Conservation (phyloP, 1,140 invertebrate genomes). For the Heliothis virescens region DNA sequence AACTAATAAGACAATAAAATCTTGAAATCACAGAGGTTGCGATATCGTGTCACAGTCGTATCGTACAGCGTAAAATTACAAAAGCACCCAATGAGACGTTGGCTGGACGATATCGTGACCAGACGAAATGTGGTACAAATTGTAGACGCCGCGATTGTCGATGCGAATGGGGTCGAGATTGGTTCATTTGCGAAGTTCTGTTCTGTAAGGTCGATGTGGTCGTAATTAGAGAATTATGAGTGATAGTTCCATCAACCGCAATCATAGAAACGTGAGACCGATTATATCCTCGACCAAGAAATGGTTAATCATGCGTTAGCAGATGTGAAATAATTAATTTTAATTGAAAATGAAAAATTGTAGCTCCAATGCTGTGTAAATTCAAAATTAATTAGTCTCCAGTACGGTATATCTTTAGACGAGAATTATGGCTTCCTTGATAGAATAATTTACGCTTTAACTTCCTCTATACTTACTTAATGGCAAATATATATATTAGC, state of each 20-base stretch:
- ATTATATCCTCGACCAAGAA: not conserved
- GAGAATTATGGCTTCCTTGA: too few species aligned
- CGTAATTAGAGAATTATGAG: slow-evolving; percentile 32
- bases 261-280: slow-evolving; percentile 6
- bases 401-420: too few species aligned
- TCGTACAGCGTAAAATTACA: slow-evolving; percentile 7
- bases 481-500: too few species aligned
- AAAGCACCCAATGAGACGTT: slow-evolving; percentile 34
- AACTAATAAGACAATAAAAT: too few species aligned
- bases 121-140: slow-evolving; percentile 55
- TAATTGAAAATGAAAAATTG: not conserved
- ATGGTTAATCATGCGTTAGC: too few species aligned
- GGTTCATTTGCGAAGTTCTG: slow-evolving; percentile 21
- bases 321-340: slow-evolving; percentile 43
- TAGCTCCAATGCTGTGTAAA: too few species aligned
- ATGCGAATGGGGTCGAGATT: slow-evolving; percentile 33
- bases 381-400: too few species aligned
- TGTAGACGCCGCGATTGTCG: slow-evolving; percentile 57
- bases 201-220: not conserved
- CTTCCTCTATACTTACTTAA: too few species aligned
- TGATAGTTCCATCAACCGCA: slow-evolving; percentile 6
- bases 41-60: not conserved
- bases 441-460: too few species aligned
- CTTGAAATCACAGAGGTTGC: not conserved
- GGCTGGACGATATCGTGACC: slow-evolving; percentile 61